Conservation (phyloP, 2,888 invertebrate genomes). For the Mechanitis messenoides region DNA sequence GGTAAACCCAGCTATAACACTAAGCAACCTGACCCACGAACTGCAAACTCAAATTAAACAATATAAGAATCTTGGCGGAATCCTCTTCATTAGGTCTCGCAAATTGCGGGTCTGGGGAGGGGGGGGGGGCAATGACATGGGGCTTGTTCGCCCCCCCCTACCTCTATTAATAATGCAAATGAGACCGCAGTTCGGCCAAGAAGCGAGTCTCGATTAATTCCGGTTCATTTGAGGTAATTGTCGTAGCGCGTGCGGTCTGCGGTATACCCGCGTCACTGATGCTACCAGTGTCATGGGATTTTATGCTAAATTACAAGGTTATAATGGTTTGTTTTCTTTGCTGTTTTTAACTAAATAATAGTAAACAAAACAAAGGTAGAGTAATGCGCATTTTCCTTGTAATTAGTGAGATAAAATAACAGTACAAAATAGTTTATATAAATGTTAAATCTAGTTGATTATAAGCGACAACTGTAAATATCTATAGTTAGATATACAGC, state of each 20-base stretch:
- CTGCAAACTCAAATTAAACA: slow-evolving; percentile 74
- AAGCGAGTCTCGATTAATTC: slow-evolving; percentile 75
- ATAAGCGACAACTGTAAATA: neutral
- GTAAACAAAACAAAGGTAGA: neutral
- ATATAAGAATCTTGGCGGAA: slow-evolving; percentile 74
- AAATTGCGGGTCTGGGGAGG: slow-evolving; percentile 52
- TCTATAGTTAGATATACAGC: no score
- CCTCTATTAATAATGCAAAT: slow-evolving; percentile 77
- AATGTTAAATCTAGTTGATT: no score
- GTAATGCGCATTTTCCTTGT: no score
- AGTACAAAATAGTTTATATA: no score
- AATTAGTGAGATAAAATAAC: no score
- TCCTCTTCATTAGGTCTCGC: slow-evolving; percentile 75
- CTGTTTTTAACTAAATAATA: neutral
- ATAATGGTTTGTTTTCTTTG: neutral
- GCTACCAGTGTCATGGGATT: slow-evolving; percentile 25
- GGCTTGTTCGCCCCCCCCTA: slow-evolving; percentile 46
- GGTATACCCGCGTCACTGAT: slow-evolving; percentile 40
- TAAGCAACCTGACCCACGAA: slow-evolving; percentile 69
- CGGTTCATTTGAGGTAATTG: slow-evolving; percentile 77
- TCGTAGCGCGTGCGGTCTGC: slow-evolving; percentile 66
- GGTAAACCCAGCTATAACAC: slow-evolving; percentile 63
- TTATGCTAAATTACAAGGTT: slow-evolving; percentile 2
- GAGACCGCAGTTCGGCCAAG: slow-evolving; percentile 76
- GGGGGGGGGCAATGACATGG: slow-evolving; percentile 62